Conservation (phyloP, 2,888 invertebrate genomes). For the Drosophila suboccidentalis region DNA sequence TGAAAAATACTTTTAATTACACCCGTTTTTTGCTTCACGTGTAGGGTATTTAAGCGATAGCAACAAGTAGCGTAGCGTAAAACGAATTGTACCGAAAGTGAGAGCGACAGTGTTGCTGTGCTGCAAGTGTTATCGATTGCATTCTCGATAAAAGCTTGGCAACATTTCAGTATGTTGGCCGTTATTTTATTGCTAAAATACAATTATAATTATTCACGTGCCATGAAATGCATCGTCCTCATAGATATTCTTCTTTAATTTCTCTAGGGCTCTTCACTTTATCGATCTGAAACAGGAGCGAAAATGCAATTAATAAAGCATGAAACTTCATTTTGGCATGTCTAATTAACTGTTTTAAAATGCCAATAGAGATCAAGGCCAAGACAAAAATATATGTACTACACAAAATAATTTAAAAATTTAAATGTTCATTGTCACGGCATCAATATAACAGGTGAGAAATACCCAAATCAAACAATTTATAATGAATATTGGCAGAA, state of each 20-base stretch:
- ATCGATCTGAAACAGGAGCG: neutral
- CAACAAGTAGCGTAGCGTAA: slow-evolving; percentile 21
- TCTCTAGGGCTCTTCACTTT: no score
- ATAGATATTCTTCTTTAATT: neutral
- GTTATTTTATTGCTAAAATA: neutral
- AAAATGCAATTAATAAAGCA: neutral
- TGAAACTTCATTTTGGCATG: neutral
- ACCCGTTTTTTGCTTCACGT: neutral
- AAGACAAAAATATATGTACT: no score
- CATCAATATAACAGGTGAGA: neutral
- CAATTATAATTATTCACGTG: neutral
- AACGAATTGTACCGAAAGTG: slow-evolving; percentile 17
- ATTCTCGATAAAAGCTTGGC: slow-evolving; percentile 8
- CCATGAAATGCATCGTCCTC: neutral
- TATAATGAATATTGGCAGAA: neutral
- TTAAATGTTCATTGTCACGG: neutral
- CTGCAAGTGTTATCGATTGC: slow-evolving; percentile 15
- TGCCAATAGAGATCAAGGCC: neutral
- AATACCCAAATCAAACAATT: neutral
- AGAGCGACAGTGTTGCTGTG: slow-evolving; percentile 34
- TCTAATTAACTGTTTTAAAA: no score
- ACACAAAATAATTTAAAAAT: neutral
- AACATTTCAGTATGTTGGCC: neutral
- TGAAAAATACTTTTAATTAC: neutral
- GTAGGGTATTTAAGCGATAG: slow-evolving; percentile 10